phyloP scores from a whole-genome alignment of 2,797 vertebrate species.

The Coreius guichenoti region DNA sequence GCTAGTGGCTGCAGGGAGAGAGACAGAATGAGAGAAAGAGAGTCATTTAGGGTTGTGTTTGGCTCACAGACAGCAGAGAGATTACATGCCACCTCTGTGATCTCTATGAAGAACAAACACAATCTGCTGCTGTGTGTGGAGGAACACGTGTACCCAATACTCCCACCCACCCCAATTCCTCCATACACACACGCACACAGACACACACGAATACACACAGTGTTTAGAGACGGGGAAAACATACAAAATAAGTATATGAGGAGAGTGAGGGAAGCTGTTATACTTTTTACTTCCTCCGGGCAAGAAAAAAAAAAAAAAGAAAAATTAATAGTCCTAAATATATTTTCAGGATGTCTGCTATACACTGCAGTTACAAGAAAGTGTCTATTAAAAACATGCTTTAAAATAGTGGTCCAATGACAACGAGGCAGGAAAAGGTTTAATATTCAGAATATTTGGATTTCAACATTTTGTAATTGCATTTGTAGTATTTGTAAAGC shows the following conservation, averaged over 20 bases:
- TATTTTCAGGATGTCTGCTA: background rate
- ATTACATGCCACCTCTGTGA: conserved; percentile 43
- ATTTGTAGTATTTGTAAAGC: background rate
- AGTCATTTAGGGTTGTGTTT: conserved; percentile 41
- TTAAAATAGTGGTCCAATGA: conserved; percentile 3
- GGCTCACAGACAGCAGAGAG: conserved; percentile 26
- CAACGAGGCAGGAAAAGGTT: background rate
- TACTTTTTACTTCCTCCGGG: background rate
- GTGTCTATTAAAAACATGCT: background rate
- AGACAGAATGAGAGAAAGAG: conserved; percentile 14
- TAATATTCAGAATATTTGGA: background rate
- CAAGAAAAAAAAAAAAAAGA: background rate
- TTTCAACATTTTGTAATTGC: background rate
- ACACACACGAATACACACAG: conserved; percentile 3
- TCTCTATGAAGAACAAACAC: conserved; percentile 46
- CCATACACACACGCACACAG: conserved; percentile 27
- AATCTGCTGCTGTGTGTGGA: conserved; percentile 47
- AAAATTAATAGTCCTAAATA: background rate
- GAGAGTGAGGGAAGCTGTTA: background rate
- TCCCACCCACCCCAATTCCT: background rate
- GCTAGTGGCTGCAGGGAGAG: conserved; percentile 85
- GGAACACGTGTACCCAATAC: conserved; percentile 44
- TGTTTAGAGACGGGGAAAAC: background rate
- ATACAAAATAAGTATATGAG: background rate
- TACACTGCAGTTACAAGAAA: background rate